These are phyloP conservation scores for Stercorarius parasiticus DNA, from an alignment of 2,113 vertebrate genomes.

Conservation along the genomic window DNA sequence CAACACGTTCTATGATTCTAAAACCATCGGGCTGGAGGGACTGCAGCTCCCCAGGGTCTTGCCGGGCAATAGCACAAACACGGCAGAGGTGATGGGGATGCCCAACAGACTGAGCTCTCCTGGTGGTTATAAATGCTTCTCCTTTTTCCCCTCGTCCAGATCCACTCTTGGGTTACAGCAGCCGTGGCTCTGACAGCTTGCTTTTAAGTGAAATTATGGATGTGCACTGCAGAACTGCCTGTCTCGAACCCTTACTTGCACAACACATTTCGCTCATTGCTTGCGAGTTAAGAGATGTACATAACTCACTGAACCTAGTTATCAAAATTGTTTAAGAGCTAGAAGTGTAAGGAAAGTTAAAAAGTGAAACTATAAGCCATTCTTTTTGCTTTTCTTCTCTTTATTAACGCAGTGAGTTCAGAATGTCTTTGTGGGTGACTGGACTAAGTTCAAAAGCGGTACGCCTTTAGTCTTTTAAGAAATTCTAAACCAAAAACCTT, in stretches of 20 bases:
- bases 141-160: background rate
- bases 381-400: background rate
- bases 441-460: background rate
- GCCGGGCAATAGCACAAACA: background rate
- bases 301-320: background rate
- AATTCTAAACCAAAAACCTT: background rate
- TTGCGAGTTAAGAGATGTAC: background rate
- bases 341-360: background rate
- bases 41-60: background rate
- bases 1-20: too few species aligned
- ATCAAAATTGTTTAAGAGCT: background rate
- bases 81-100: background rate
- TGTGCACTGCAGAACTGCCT: background rate
- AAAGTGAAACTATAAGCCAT: background rate
- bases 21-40: fast-evolving
- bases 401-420: background rate
- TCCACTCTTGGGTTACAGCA: background rate
- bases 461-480: background rate
- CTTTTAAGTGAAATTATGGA: background rate
- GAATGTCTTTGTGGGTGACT: background rate
- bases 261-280: background rate
- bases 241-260: background rate
- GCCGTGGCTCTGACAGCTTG: background rate
- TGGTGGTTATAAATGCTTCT: fast-evolving
- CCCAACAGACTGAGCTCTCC: background rate